phyloP scores from a whole-genome alignment of 2,797 vertebrate species.

The Chelon labrosus region DNA sequence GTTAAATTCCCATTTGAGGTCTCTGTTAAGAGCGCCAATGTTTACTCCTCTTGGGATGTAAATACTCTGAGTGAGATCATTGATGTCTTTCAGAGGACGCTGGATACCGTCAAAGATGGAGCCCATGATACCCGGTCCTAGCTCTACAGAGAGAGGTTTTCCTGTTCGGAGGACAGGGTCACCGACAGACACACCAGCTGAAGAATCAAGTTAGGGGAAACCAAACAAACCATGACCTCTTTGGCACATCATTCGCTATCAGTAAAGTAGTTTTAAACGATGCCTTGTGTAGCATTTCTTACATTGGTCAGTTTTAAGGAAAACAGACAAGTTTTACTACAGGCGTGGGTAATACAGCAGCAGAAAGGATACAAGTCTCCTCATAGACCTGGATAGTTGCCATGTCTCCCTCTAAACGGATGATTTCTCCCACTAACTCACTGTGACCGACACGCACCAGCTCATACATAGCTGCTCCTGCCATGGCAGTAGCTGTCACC shows the following conservation, averaged over 20 bases:
- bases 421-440: slow-evolving; percentile 98
- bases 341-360: background rate
- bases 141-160: slow-evolving; percentile 96
- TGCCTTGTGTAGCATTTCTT: background rate
- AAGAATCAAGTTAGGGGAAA: slow-evolving; percentile 82
- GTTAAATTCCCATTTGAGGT: slow-evolving; percentile 95
- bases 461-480: slow-evolving; percentile 98
- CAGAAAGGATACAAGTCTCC: slow-evolving; percentile 98
- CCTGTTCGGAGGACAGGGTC: slow-evolving; percentile 98
- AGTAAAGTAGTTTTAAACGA: background rate
- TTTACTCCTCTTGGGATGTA: slow-evolving; percentile 99
- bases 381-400: slow-evolving; percentile 99
- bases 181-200: slow-evolving; percentile 97
- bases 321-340: background rate
- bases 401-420: slow-evolving; percentile 97
- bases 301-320: background rate
- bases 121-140: slow-evolving; percentile 98
- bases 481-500: slow-evolving; percentile 96
- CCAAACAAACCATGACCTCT: background rate
- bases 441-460: slow-evolving; percentile 97
- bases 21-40: slow-evolving; percentile 93
- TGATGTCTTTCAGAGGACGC: slow-evolving; percentile 96
- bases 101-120: slow-evolving; percentile 99
- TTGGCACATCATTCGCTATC: background rate
- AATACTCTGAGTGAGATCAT: slow-evolving; percentile 93